phyloP scores from a whole-genome alignment of 2,888 invertebrate species.

The Eupithecia abbreviata region DNA sequence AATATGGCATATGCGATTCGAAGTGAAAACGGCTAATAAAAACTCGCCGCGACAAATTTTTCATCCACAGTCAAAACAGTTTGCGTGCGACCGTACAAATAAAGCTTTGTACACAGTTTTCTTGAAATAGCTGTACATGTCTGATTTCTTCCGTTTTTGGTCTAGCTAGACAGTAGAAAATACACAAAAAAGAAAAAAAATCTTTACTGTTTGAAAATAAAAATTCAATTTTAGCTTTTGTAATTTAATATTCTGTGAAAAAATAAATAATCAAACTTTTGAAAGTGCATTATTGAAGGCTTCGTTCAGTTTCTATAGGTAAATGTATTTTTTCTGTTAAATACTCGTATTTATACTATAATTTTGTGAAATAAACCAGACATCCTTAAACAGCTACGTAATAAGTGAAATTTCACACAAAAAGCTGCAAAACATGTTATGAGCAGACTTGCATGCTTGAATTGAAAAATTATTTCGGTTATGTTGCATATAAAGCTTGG shows the following conservation, averaged over 20 bases:
- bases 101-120: slow-evolving; percentile 30
- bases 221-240: not conserved
- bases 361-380: not conserved
- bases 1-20: slow-evolving; percentile 34
- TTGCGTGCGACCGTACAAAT: slow-evolving; percentile 55
- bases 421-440: slow-evolving; percentile 45
- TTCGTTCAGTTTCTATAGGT: not conserved
- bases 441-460: slow-evolving; percentile 41
- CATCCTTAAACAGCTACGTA: slow-evolving; percentile 14
- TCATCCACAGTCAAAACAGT: slow-evolving; percentile 62
- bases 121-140: not conserved
- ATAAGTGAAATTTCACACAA: slow-evolving; percentile 43
- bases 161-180: not conserved
- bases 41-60: slow-evolving; percentile 64
- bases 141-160: not conserved
- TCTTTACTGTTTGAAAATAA: not conserved
- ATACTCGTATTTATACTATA: not conserved
- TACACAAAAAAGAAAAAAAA: no score
- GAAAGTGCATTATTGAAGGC: not conserved
- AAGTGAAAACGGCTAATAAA: slow-evolving; percentile 48
- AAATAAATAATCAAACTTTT: not conserved
- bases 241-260: no score
- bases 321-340: not conserved
- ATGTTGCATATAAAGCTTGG: slow-evolving; percentile 37
- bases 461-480: slow-evolving; percentile 45